Percentiles rank a stretch among this genome's conserved stretches.
Conservation (phyloP, 37 sponge, comb jelly and placozoan genomes). For the Ephydatia muelleri region DNA sequence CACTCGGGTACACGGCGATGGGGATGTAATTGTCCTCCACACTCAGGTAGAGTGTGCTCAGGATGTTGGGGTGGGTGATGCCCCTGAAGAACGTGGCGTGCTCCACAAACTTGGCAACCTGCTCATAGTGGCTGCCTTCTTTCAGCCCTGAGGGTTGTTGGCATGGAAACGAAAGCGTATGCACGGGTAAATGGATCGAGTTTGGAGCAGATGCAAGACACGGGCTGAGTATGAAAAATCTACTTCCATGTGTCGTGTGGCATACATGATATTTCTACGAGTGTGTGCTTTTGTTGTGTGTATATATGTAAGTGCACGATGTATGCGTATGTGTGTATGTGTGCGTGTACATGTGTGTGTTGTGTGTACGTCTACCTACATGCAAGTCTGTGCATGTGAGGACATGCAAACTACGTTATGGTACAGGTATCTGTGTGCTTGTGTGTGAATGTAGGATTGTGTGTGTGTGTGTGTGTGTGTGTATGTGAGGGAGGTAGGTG, state of each 20-base stretch:
- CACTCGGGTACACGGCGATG: constrained; percentile 61
- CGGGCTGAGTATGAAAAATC: neutral
- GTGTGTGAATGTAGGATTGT: constrained; percentile 1
- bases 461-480: constrained; percentile 12
- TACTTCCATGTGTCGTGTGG: too few species aligned
- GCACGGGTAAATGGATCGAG: neutral
- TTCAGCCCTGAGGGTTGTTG: constrained; percentile 1
- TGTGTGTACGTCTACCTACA: neutral
- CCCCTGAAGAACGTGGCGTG: constrained; percentile 51
- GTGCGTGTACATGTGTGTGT: neutral
- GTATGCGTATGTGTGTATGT: neutral
- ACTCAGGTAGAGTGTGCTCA: constrained; percentile 49
- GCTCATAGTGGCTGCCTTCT: constrained; percentile 39
- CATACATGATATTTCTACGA: too few species aligned
- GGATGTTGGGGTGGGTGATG: constrained; percentile 63
- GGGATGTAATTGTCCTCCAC: constrained; percentile 73
- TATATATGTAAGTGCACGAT: too few species aligned
- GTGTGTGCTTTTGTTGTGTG: too few species aligned
- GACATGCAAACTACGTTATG: too few species aligned
- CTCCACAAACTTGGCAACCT: constrained; percentile 68
- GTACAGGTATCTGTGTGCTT: too few species aligned
- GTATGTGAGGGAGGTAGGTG: neutral
- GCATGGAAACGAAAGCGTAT: neutral
- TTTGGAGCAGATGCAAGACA: too few species aligned
- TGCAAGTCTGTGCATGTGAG: neutral